Evolutionary conservation across 2,797 vertebrate species (phyloP).

Genomic region (Glossophaga mutica): DNA sequence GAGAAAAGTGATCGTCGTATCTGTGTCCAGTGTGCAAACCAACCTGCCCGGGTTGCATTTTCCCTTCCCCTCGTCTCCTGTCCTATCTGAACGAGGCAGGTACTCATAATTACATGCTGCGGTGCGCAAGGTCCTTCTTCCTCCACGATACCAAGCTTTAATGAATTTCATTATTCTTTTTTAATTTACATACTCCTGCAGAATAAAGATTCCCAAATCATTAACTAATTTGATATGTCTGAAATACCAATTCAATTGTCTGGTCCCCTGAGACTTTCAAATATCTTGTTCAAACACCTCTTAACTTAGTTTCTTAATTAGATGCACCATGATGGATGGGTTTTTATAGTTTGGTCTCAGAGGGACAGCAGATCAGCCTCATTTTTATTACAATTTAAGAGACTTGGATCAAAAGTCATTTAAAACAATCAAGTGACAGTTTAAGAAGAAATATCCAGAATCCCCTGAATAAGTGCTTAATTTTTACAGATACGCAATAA

Average conservation of each 20-base stretch:
- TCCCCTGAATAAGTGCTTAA: not conserved
- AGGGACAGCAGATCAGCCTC: slow-evolving; percentile 71
- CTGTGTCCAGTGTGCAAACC: slow-evolving; percentile 36
- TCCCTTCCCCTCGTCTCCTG: slow-evolving; percentile 18
- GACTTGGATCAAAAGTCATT: slow-evolving; percentile 73
- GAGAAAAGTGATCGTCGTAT: slow-evolving; percentile 54
- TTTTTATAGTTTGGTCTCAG: slow-evolving; percentile 69
- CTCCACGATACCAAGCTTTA: slow-evolving; percentile 69
- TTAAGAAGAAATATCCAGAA: slow-evolving; percentile 59
- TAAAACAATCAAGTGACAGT: slow-evolving; percentile 65
- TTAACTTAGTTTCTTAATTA: slow-evolving; percentile 86
- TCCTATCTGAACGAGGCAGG: slow-evolving; percentile 64
- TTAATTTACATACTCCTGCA: slow-evolving; percentile 82
- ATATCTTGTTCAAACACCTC: slow-evolving; percentile 84
- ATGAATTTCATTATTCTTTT: slow-evolving; percentile 85
- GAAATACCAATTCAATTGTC: slow-evolving; percentile 82
- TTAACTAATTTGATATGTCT: slow-evolving; percentile 86
- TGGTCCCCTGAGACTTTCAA: slow-evolving; percentile 75
- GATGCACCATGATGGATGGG: slow-evolving; percentile 82
- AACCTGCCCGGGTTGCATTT: slow-evolving; percentile 7
- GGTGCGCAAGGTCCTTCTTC: slow-evolving; percentile 68
- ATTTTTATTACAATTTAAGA: slow-evolving; percentile 79
- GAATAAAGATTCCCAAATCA: slow-evolving; percentile 84
- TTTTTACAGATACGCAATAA: not conserved
- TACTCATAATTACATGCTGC: slow-evolving; percentile 63